These are phyloP conservation scores for Caenorhabditis wallacei DNA, from an alignment of 2,888 invertebrate species.

Conservation along the genomic window DNA sequence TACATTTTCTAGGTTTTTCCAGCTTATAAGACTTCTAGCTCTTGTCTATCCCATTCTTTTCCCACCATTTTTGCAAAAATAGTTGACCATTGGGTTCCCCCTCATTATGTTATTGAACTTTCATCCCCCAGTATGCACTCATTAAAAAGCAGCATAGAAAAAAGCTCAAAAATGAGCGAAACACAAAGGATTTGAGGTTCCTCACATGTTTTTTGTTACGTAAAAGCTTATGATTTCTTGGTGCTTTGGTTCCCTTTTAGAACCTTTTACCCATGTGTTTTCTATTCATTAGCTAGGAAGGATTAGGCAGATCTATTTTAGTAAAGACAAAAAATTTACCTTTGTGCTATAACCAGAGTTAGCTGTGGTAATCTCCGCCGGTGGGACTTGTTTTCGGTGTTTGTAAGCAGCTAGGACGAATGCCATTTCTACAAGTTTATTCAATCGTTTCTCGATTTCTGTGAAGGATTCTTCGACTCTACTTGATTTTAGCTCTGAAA, in stretches of 20 bases:
- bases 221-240: constrained; percentile 16
- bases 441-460: constrained; percentile 45
- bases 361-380: constrained; percentile 16
- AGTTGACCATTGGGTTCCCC: constrained; percentile 29
- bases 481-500: constrained; percentile 53
- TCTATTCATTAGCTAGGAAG: neutral
- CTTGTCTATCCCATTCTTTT: constrained; percentile 5
- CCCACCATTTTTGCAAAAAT: neutral
- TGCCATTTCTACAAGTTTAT: constrained; percentile 48
- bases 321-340: constrained; percentile 25
- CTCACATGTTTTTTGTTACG: constrained; percentile 19
- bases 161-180: constrained; percentile 27
- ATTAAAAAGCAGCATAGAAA: constrained; percentile 15
- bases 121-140: constrained; percentile 28
- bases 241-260: constrained; percentile 6
- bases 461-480: constrained; percentile 47
- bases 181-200: constrained; percentile 14
- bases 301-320: neutral
- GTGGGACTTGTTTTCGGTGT: constrained; percentile 54
- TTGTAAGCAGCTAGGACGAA: constrained; percentile 52
- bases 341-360: constrained; percentile 42
- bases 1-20: constrained; percentile 40
- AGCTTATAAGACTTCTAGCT: constrained; percentile 3
- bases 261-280: neutral
- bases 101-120: constrained; percentile 32